phyloP scores from a whole-genome alignment of 2,888 invertebrate genomes.

The Clitarchus hookeri region DNA sequence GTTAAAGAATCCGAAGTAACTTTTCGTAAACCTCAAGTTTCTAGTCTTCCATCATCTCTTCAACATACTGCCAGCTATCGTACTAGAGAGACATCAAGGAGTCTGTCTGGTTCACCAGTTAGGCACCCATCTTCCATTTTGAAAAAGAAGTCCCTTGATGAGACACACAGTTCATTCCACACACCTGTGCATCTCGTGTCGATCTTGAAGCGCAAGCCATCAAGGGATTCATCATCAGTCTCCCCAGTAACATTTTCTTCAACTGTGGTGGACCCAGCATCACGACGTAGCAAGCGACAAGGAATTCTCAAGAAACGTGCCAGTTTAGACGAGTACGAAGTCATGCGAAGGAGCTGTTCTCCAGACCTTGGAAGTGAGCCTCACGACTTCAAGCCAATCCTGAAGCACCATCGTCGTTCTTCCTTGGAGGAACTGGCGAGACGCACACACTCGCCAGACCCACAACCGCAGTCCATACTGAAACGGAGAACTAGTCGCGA shows the following conservation, averaged over 20 bases:
- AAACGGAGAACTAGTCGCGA: constrained; percentile 68
- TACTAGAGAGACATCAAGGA: constrained; percentile 24
- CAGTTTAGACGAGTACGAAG: constrained; percentile 79
- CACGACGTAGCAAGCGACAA: constrained; percentile 59
- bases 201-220: constrained; percentile 62
- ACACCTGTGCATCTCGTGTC: constrained; percentile 56
- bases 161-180: constrained; percentile 46
- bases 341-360: constrained; percentile 69
- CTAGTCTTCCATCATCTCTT: not conserved
- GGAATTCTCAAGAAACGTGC: constrained; percentile 84
- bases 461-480: constrained; percentile 61
- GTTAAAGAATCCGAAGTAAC: not conserved
- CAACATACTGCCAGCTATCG: constrained; percentile 18
- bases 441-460: constrained; percentile 67
- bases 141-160: constrained; percentile 68
- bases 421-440: constrained; percentile 69
- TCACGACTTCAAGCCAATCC: constrained; percentile 65
- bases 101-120: constrained; percentile 33
- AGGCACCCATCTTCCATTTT: constrained; percentile 61
- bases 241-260: constrained; percentile 79
- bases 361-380: constrained; percentile 60
- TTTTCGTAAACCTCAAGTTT: not conserved
- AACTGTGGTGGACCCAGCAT: constrained; percentile 70
- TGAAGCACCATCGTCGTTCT: constrained; percentile 69
- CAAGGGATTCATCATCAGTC: constrained; percentile 55